Percentiles rank a stretch among this genome's conserved stretches.
Evolutionary conservation across 23 tunicate species (phyloP).

Genomic region (Trididemnum clinides): DNA sequence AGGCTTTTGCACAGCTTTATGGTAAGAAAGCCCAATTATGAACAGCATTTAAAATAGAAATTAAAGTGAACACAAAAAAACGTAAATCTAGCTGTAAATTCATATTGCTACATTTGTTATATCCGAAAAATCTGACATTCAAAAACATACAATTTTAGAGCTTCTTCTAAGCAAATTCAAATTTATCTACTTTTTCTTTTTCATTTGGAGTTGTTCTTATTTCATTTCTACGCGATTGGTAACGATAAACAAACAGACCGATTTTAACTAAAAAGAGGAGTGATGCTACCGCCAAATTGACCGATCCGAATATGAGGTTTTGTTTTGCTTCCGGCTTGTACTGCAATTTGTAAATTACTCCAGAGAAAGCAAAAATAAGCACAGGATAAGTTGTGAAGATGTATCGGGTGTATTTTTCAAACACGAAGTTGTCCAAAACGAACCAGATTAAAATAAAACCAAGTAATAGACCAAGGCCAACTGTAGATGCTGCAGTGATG

Average conservation of each 20-base stretch:
- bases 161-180: not conserved
- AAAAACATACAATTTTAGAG: no score
- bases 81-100: no score
- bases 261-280: not conserved
- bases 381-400: slow-evolving; percentile 42
- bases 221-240: not conserved
- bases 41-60: no score
- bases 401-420: slow-evolving; percentile 28
- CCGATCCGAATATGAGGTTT: slow-evolving; percentile 7
- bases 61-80: no score
- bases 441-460: slow-evolving; percentile 28
- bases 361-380: slow-evolving; percentile 20
- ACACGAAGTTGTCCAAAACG: slow-evolving; percentile 14
- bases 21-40: no score
- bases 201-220: not conserved
- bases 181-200: not conserved
- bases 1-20: no score
- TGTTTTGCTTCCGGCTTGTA: not conserved
- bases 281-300: not conserved
- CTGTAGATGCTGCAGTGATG: not conserved
- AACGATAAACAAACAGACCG: not conserved
- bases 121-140: no score
- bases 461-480: not conserved
- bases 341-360: not conserved
- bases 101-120: no score